Evolutionary conservation across 2,797 vertebrate genomes (phyloP).

Genomic region (Dryobates pubescens): DNA sequence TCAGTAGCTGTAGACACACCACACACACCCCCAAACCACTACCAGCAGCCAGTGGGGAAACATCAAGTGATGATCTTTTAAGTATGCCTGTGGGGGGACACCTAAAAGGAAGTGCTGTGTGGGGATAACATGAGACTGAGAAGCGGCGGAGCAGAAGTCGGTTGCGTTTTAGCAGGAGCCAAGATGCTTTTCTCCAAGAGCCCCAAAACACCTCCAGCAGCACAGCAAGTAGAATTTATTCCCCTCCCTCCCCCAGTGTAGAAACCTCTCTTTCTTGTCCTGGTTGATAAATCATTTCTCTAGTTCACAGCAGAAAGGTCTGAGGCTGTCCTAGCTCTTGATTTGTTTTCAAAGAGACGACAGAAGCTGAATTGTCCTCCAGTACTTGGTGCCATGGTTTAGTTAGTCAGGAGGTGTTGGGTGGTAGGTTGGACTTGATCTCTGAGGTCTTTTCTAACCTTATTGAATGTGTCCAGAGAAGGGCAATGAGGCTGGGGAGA

Average conservation of each 20-base stretch:
- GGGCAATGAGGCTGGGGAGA: too few relatives aligned
- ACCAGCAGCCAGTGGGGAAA: not conserved
- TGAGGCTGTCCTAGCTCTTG: not conserved
- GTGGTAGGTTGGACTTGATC: too few relatives aligned
- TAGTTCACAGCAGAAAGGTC: not conserved
- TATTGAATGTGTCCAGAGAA: too few relatives aligned
- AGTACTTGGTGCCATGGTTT: too few relatives aligned
- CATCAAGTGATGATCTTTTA: not conserved
- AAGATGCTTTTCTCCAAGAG: not conserved
- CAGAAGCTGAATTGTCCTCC: not conserved
- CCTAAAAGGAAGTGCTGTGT: not conserved
- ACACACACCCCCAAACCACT: not conserved
- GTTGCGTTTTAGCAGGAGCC: not conserved
- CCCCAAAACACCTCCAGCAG: not conserved
- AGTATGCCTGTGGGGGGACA: not conserved
- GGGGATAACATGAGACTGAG: not conserved
- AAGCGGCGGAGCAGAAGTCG: not conserved
- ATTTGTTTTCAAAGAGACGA: not conserved
- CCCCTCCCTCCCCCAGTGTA: not conserved
- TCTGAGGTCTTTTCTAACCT: too few relatives aligned
- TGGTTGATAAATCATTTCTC: not conserved
- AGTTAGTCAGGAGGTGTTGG: too few relatives aligned
- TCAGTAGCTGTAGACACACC: not conserved
- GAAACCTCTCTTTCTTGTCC: not conserved
- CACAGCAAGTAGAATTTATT: not conserved